Evolutionary conservation across 2,797 vertebrate species (phyloP), one percentile per base, ranked within the genome.

Genomic region (Myoxocephalus aenaeus): DNA sequence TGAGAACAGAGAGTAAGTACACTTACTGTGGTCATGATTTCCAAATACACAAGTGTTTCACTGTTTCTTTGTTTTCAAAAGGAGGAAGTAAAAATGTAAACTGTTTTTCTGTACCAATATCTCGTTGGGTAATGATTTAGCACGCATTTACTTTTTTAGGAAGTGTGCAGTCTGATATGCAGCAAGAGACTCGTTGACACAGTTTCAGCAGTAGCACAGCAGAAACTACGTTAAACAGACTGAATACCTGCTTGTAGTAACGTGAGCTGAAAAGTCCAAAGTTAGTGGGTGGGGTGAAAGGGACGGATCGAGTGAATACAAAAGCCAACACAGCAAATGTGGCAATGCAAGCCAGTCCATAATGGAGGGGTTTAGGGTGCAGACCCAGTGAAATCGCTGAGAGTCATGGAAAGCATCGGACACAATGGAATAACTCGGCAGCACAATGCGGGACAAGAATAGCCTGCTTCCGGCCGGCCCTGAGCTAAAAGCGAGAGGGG

Each of bases 251-350:
- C 48, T 17, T 18, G 3, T 14, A 8, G 56, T 29, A 74, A 61
- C 6, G 10, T 58, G 61, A 42, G 77, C 79, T 76, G 70, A 79
- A 84, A 84, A 78, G 76, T 78, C 25, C 70, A 68, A 82, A 25
- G n/a, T 73, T 65, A 38, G 42, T 1, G 71, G 22, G 25, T 11
- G 38, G 34, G 29, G 22, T 54, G 20, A 57, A 54, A 62, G n/a
- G 11, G 34, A 38, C 13, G 29, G n/a, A 9, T 3, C 0, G 1
- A 67, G 18, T 94, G 92, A 95, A 95, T 91, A 84, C 77, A 94
- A 94, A 90, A 91, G 95, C 93, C 70, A 84, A 86, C 93, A 57
- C 94, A 94, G 94, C 94, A 93, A 90, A 93, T 85, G 80, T 77
- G 34, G 65, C 77, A 46, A 56, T 20, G 58, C 70, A 73, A 75